phyloP scores from a whole-genome alignment of 2,797 vertebrate species.

The Sitta carolinensis region DNA sequence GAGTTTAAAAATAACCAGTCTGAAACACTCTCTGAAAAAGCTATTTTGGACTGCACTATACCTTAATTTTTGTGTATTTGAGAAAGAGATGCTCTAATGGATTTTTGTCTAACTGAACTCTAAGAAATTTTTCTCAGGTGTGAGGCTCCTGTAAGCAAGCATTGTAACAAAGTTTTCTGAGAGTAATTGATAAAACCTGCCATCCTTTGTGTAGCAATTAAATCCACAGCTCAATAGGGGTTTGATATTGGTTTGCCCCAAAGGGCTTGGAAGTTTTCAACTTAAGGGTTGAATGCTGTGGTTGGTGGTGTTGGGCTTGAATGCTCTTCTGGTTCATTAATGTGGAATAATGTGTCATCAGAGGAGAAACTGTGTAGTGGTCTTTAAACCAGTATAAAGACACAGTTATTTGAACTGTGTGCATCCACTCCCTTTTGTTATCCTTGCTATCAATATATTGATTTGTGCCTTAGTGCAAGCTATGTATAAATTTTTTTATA shows the following conservation, averaged over 20 bases:
- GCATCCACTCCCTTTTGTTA: neutral
- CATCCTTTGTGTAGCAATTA: neutral
- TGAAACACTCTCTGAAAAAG: neutral
- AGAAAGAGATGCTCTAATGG: neutral
- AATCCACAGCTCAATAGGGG: neutral
- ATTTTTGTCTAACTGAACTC: neutral
- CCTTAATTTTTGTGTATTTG: neutral
- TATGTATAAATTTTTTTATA: neutral
- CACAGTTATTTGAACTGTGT: neutral
- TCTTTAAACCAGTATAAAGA: neutral
- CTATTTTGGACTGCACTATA: accelerated
- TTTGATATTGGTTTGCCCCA: neutral
- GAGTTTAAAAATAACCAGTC: neutral
- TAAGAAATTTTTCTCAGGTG: neutral
- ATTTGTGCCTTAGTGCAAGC: neutral
- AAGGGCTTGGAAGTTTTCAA: neutral
- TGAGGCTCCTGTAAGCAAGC: neutral
- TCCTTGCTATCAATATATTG: neutral
- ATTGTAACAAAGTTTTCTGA: neutral
- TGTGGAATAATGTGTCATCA: neutral
- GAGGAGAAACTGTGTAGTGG: neutral
- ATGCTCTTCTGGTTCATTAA: neutral
- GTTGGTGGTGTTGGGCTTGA: neutral
- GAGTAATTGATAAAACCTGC: neutral
- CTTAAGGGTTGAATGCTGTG: neutral